A percentile compares a stretch with the other conserved stretches of the same genome.
Conservation (phyloP, 1,140 invertebrate species). For the Pogonus chalceus region DNA sequence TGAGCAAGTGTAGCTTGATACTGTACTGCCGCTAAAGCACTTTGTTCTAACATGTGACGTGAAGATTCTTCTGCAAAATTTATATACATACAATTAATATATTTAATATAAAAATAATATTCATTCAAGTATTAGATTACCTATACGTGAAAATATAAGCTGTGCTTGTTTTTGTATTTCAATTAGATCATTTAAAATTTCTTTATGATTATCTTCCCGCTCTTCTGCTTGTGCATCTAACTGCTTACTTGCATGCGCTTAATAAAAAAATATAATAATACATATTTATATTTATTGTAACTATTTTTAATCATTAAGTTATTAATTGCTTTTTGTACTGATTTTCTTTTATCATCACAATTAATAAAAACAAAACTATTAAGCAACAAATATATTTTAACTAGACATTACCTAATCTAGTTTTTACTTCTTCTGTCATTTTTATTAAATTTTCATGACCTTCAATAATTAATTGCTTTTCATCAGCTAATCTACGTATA, state of each 20-base stretch:
- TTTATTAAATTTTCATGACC: conserved; percentile 44
- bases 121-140: conserved; percentile 21
- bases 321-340: too few species aligned
- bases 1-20: conserved; percentile 47
- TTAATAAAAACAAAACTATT: too few species aligned
- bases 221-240: conserved; percentile 38
- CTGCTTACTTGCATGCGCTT: conserved; percentile 39
- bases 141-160: conserved; percentile 45
- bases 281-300: too few species aligned
- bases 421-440: conserved; percentile 46
- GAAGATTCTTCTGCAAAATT: conserved; percentile 38
- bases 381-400: background rate
- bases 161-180: conserved; percentile 44
- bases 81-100: conserved; percentile 1
- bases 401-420: conserved; percentile 42
- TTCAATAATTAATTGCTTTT: conserved; percentile 49
- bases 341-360: too few species aligned
- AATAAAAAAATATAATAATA: too few species aligned
- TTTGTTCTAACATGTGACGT: conserved; percentile 43
- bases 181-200: conserved; percentile 45
- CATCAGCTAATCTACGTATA: conserved; percentile 43
- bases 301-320: too few species aligned
- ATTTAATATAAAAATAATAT: background rate
- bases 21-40: conserved; percentile 40
- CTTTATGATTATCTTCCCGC: conserved; percentile 40